Conservation (phyloP, 2,797 vertebrate genomes). For the Tokudaia tokunoshimensis region DNA sequence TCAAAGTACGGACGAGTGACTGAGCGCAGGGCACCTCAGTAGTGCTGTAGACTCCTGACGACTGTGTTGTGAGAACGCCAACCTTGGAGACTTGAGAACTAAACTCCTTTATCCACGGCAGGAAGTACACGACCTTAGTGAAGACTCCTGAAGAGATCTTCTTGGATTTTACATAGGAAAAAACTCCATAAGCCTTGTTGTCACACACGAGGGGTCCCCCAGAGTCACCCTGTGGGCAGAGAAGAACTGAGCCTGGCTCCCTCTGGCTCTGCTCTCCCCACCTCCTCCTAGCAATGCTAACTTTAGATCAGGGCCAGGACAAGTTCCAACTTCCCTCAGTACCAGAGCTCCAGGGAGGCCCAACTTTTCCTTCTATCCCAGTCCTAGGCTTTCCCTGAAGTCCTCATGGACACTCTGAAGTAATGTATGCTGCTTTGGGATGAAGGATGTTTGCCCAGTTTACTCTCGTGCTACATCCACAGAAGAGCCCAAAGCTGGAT, state of each 20-base stretch:
- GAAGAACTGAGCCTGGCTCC: too few relatives aligned
- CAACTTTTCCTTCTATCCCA: background rate
- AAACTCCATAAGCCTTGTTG: too few relatives aligned
- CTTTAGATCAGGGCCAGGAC: background rate
- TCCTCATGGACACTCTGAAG: background rate
- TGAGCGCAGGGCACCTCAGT: too few relatives aligned
- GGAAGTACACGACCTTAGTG: constrained; percentile 34
- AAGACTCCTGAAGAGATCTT: background rate
- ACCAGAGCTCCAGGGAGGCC: background rate
- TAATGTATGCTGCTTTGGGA: too few relatives aligned
- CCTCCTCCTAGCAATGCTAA: background rate
- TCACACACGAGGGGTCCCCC: too few relatives aligned
- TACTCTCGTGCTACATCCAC: background rate
- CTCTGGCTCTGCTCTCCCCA: background rate
- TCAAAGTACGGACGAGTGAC: too few relatives aligned
- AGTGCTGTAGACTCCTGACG: too few relatives aligned
- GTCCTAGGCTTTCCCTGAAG: background rate
- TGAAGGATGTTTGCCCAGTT: background rate
- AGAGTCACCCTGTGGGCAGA: too few relatives aligned
- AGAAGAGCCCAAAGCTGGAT: too few relatives aligned
- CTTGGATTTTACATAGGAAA: too few relatives aligned
- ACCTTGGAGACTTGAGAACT: too few relatives aligned
- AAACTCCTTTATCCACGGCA: background rate
- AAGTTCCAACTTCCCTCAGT: background rate
- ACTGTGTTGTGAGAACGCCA: too few relatives aligned